Evolutionary conservation across 2,113 vertebrate genomes (phyloP), one percentile per base, ranked within the genome.

Genomic region (Myiagra hebetior): DNA sequence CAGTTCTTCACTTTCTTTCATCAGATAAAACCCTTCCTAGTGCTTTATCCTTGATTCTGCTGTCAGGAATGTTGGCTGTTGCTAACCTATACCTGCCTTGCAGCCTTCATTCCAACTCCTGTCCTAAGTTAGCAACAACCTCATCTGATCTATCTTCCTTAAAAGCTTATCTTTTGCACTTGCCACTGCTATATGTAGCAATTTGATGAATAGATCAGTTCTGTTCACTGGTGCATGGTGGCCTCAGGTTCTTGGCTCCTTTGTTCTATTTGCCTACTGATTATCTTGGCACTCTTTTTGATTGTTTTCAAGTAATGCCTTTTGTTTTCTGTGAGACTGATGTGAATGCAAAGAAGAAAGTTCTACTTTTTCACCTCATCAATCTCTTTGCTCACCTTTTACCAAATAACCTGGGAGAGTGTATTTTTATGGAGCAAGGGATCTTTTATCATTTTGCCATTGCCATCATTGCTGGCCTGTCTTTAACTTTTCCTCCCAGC

Each of bases 161-260:
- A 92, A 89, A 69, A 87, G 59, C 68, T 95, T 95, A 77, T 92
- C 72, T 87, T 95, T 81, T 78, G 63, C 68, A 84, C 30, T 95
- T 89, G 76, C 83, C 44, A 63, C 60, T 84, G 47, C 59, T 77
- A 39, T 56, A 47, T n/a, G 79, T 91, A 93, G 56, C 72, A 86
- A 87, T 84, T 59, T 92, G 85, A 96, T 84, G 55, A 93, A 93
- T 52, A 86, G 86, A 76, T 91, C 4, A 67, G 86, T 59, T 84
- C 75, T 92, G 86, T 68, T 93, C 91, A 67, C 42, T 89, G 83
- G 96, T 92, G 80, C 93, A 74, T 74, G 70, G 83, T 64, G 86
- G 94, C 95, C 86, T 86, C 83, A 67, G 86, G 70, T 93, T 95
- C 92, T 80, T 94, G 92, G 67, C 88, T 90, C 19, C 72, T 77